Percentiles rank a stretch among this genome's conserved stretches.
These are phyloP conservation scores for Columba livia DNA, from an alignment of 2,113 vertebrate species.

Conservation along the genomic window DNA sequence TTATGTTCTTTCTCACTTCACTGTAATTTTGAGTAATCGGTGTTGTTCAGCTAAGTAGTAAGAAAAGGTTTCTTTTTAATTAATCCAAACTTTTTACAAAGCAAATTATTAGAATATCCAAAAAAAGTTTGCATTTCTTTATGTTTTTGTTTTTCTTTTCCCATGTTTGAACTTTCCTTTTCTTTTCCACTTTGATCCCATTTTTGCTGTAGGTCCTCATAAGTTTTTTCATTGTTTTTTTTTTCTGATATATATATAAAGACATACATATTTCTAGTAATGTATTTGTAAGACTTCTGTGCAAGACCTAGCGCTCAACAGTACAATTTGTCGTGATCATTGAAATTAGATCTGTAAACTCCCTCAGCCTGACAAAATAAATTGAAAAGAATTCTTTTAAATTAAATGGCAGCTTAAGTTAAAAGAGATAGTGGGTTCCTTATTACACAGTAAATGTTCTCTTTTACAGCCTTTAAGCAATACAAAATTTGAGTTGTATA, in stretches of 20 bases:
- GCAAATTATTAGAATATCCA: neutral
- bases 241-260: neutral
- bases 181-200: neutral
- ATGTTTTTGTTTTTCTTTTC: neutral
- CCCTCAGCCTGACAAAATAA: neutral
- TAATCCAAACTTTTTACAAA: neutral
- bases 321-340: neutral
- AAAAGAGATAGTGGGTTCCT: neutral
- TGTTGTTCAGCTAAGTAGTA: neutral
- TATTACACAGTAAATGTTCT: neutral
- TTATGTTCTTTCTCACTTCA: neutral
- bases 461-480: neutral
- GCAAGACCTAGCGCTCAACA: neutral
- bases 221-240: neutral
- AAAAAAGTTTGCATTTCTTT: neutral
- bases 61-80: neutral
- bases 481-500: neutral
- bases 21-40: neutral
- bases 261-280: neutral
- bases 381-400: neutral
- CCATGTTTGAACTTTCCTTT: neutral
- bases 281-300: neutral
- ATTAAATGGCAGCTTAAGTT: neutral
- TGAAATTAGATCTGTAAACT: conserved; percentile 2
- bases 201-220: neutral